Percentiles rank a stretch among this genome's conserved stretches.
These are phyloP conservation scores for Pomacea canaliculata DNA, from an alignment of 2,888 invertebrate species.

Conservation along the genomic window DNA sequence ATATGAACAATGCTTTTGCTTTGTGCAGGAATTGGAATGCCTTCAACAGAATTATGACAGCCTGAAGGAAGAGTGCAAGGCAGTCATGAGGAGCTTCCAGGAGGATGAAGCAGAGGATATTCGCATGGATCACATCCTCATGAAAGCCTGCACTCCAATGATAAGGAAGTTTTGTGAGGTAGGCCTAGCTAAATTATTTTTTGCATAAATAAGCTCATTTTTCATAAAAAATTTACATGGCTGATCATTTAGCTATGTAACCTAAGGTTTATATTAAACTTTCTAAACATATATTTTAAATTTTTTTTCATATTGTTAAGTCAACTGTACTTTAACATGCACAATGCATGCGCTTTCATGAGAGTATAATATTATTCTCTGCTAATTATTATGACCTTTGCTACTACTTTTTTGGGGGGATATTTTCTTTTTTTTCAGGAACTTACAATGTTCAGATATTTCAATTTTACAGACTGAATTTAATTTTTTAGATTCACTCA, in stretches of 20 bases:
- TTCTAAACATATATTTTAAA: background rate
- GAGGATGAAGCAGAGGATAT: constrained; percentile 89
- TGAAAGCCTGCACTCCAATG: constrained; percentile 87
- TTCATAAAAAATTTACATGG: background rate
- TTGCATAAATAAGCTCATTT: background rate
- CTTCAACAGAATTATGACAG: constrained; percentile 79
- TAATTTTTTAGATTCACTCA: no score
- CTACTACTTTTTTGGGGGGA: no score
- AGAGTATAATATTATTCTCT: no score
- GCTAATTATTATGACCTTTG: no score
- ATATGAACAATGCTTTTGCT: no score
- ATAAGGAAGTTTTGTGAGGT: constrained; percentile 89
- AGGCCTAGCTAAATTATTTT: constrained; percentile 5
- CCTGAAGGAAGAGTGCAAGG: constrained; percentile 75
- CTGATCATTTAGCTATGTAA: background rate
- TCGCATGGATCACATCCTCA: constrained; percentile 88
- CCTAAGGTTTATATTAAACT: background rate
- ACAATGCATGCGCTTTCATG: no score
- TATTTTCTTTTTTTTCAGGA: no score
- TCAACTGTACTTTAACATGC: no score
- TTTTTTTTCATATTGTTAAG: no score
- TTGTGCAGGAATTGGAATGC: constrained; percentile 84
- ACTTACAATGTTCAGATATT: no score
- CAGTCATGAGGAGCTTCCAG: constrained; percentile 85
- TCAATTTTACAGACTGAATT: no score